Evolutionary conservation across 1,140 invertebrate species (phyloP), one percentile per base, ranked within the genome.

Genomic region (Trichogramma pretiosum): DNA sequence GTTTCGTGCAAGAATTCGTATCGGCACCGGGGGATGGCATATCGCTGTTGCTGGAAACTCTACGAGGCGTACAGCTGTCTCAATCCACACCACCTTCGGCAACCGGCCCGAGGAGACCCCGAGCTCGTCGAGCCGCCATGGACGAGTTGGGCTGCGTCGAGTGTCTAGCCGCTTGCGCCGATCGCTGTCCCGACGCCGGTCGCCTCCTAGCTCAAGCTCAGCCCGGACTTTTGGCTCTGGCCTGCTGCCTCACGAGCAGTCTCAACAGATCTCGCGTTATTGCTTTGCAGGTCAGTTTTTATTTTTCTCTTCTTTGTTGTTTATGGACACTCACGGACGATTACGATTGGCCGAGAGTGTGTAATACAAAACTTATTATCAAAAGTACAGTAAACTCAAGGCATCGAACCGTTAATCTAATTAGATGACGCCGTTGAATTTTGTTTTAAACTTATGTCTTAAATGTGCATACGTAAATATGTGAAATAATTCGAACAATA

Each of bases 141-240:
- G 89, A 93, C 66, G 90, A 94, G 65, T 75, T 92, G 34, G 85
- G 89, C 43, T 93, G 89, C 67, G 76, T 95, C 62, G 84, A 93
- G 67, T 93, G 90, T 59, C 68, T 94, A 3, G 82, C 81, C 55
- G 84, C 83, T 52, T 86, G 84, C 61, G 85, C 83, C 55, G 77
- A 78, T 41, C 72, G 85, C 41, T 86, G 86, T 60, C 73, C 80
- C 30, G 87, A 90, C 60, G 81, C 85, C 21, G 75, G 84, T 14
- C 67, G 84, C 52, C 76, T 83, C 51, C 64, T 91, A 52, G 80
- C 87, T 22, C 77, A 82, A 17, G 83, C 86, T 17, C 80, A 85
- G 8, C 84, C 87, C 19, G 89, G 89, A 23, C 75, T 93, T 7
- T 87, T 92, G 63, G 87, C 88, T 0, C 70, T 94, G 0, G 86